Evolutionary conservation across 2,797 vertebrate species (phyloP).

Genomic region (Emys orbicularis): DNA sequence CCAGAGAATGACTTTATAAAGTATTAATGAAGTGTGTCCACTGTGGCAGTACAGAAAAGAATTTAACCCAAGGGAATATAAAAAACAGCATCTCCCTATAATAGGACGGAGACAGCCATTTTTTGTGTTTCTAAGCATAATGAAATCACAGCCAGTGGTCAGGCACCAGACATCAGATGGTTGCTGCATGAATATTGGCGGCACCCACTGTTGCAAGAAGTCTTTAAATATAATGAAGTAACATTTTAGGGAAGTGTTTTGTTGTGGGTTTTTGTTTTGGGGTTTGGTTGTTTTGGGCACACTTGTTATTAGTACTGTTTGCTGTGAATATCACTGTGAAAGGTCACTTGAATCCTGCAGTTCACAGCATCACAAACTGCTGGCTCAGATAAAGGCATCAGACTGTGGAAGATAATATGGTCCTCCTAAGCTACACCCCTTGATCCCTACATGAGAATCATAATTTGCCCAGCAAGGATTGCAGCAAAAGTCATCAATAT

Average conservation of each 20-base stretch:
- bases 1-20: slow-evolving; percentile 69
- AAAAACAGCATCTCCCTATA: not conserved
- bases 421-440: slow-evolving; percentile 55
- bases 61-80: slow-evolving; percentile 49
- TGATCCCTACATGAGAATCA: slow-evolving; percentile 56
- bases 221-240: slow-evolving; percentile 71
- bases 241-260: slow-evolving; percentile 31
- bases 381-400: slow-evolving; percentile 72
- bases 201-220: slow-evolving; percentile 13
- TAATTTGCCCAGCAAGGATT: slow-evolving; percentile 56
- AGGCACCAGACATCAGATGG: not conserved
- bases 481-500: slow-evolving; percentile 8
- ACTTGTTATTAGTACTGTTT: slow-evolving; percentile 65
- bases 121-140: slow-evolving; percentile 2
- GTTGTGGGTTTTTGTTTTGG: not conserved
- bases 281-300: not conserved
- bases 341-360: slow-evolving; percentile 71
- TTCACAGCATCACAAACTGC: slow-evolving; percentile 70
- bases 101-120: slow-evolving; percentile 20
- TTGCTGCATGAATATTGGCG: not conserved
- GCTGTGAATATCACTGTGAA: slow-evolving; percentile 75
- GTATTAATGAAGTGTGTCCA: slow-evolving; percentile 65
- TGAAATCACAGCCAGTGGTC: slow-evolving; percentile 14
- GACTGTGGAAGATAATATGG: slow-evolving; percentile 67
- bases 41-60: slow-evolving; percentile 41